A percentile compares a stretch with the other conserved stretches of the same genome.
Evolutionary conservation across 2,113 vertebrate species (phyloP).

Genomic region (Ancistrus triradiatus): DNA sequence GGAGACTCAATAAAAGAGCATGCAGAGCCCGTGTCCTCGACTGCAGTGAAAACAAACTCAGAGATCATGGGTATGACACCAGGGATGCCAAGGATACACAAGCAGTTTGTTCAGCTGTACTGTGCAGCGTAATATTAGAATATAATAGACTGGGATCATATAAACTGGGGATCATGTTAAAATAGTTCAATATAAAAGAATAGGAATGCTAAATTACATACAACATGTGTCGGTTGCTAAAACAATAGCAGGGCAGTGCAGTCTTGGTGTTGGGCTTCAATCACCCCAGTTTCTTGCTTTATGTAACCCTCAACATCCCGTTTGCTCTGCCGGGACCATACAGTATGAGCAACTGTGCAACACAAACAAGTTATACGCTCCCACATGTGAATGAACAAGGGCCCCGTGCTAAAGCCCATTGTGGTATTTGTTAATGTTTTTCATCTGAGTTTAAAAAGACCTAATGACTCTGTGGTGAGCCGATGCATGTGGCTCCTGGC

Average conservation of each 20-base stretch:
- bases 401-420: slow-evolving; percentile 77
- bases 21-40: neutral
- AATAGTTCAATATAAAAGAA: too few relatives aligned
- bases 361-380: slow-evolving; percentile 73
- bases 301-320: slow-evolving; percentile 77
- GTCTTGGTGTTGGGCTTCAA: too few relatives aligned
- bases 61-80: neutral
- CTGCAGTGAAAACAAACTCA: neutral
- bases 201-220: too few relatives aligned
- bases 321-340: slow-evolving; percentile 79
- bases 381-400: slow-evolving; percentile 91
- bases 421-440: slow-evolving; percentile 92
- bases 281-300: slow-evolving; percentile 82
- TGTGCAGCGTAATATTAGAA: neutral
- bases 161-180: too few relatives aligned
- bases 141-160: too few relatives aligned
- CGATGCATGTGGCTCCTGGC: slow-evolving; percentile 82
- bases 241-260: too few relatives aligned
- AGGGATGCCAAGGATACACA: neutral
- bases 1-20: slow-evolving; percentile 14
- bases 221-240: too few relatives aligned
- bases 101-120: too few relatives aligned
- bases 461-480: slow-evolving; percentile 86
- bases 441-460: slow-evolving; percentile 89
- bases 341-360: slow-evolving; percentile 79